Evolutionary conservation across 64 coral and sea anemone species (phyloP).

Genomic region (Montipora efflorescens): DNA sequence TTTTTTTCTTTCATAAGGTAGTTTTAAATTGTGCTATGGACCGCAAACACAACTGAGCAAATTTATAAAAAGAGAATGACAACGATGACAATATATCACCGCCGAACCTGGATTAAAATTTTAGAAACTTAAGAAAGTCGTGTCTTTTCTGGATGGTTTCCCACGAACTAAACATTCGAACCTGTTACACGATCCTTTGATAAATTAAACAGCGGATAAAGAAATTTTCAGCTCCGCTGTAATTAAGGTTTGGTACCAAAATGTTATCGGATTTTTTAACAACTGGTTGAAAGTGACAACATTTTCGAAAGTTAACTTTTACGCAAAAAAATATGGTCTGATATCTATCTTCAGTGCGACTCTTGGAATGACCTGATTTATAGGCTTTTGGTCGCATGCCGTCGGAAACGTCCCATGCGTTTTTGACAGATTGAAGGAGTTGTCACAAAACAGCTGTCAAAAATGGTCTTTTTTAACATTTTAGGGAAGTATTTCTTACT

Average conservation of each 20-base stretch:
- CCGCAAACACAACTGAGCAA: conserved; percentile 59
- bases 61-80: background rate
- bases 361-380: background rate
- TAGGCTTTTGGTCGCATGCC: background rate
- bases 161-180: background rate
- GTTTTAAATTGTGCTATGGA: conserved; percentile 18
- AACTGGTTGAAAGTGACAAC: background rate
- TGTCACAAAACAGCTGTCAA: conserved; percentile 7
- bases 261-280: background rate
- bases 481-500: conserved; percentile 23
- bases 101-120: background rate
- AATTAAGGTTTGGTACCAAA: too few relatives aligned
- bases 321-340: background rate
- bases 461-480: background rate
- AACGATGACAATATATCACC: background rate
- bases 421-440: conserved; percentile 31
- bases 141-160: too few relatives aligned
- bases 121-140: too few relatives aligned
- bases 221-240: too few relatives aligned
- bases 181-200: background rate
- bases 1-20: conserved; percentile 30
- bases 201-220: background rate
- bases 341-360: background rate
- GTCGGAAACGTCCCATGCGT: background rate
- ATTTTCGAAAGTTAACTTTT: background rate